These are phyloP conservation scores for Ochotona curzoniae DNA, from an alignment of 2,113 vertebrate species.

Conservation along the genomic window DNA sequence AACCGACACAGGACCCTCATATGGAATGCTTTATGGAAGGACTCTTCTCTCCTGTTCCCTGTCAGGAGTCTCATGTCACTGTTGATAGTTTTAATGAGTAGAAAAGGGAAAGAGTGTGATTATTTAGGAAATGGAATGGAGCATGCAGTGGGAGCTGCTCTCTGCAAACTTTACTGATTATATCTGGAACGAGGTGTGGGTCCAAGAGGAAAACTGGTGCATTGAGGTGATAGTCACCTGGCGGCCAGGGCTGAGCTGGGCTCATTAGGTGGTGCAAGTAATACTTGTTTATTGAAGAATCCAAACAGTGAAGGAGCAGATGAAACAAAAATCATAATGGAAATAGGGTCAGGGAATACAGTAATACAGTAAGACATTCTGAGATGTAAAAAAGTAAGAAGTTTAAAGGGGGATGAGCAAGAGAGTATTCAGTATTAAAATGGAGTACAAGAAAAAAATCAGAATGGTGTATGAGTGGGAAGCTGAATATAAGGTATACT, in stretches of 20 bases:
- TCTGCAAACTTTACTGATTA: rapidly evolving
- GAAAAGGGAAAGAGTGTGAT: not conserved
- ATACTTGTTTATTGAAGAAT: not conserved
- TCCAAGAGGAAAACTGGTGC: not conserved
- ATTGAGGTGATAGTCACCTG: not conserved
- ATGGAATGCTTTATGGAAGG: rapidly evolving
- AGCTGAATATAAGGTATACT: not conserved
- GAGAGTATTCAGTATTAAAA: not conserved
- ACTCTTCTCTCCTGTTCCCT: not conserved
- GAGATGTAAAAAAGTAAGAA: not conserved
- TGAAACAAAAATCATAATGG: not conserved
- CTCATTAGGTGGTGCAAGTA: not conserved
- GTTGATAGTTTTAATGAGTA: not conserved
- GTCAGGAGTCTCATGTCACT: not conserved
- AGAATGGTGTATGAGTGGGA: not conserved
- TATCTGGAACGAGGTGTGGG: not conserved
- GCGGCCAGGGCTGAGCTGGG: not conserved
- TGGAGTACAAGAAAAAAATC: not conserved
- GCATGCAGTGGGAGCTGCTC: too few species aligned
- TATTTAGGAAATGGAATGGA: not conserved
- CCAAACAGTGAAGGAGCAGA: not conserved
- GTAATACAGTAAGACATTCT: not conserved
- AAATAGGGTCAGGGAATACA: not conserved
- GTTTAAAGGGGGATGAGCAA: not conserved
- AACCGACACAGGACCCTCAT: rapidly evolving